Conservation (phyloP, 2,113 vertebrate genomes). For the Promerops cafer region DNA sequence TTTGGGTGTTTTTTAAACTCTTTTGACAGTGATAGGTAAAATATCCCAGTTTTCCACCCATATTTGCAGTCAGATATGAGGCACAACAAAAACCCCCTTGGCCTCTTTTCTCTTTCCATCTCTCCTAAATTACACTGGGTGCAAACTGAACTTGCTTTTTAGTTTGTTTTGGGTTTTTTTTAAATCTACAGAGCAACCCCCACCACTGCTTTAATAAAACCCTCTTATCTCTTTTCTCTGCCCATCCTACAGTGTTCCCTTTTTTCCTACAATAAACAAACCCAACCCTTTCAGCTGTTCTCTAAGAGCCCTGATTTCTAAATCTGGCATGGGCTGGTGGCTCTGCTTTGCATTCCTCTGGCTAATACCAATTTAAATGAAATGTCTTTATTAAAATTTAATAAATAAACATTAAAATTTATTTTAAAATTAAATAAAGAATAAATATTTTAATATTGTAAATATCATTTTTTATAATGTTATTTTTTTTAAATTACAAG, state of each 20-base stretch:
- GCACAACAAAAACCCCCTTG: neutral
- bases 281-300: conserved; percentile 6
- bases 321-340: neutral
- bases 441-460: neutral
- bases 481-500: neutral
- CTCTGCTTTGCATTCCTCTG: neutral
- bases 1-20: neutral
- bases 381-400: neutral
- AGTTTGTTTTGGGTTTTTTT: neutral
- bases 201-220: neutral
- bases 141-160: neutral
- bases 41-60: neutral
- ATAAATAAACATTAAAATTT: fast-evolving
- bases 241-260: neutral
- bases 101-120: neutral
- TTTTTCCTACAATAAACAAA: conserved; percentile 17
- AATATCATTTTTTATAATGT: neutral
- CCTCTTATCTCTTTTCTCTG: neutral
- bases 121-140: neutral
- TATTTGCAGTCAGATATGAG: neutral
- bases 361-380: neutral
- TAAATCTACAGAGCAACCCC: neutral
- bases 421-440: neutral
- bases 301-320: neutral
- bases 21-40: neutral